Conservation (phyloP, 2,888 invertebrate genomes). For the Dexiosoma caninum region DNA sequence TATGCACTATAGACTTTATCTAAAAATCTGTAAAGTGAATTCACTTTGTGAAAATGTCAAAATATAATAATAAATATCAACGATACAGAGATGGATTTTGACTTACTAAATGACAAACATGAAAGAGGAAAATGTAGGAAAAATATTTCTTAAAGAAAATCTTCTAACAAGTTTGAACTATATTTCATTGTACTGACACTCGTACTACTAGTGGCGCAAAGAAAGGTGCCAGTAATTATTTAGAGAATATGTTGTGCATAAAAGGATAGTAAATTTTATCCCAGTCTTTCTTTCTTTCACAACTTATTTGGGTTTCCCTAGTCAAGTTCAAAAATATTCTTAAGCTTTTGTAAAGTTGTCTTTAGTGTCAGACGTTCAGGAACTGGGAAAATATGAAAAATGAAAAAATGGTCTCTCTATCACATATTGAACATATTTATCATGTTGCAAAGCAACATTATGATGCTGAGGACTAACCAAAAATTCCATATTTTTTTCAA, state of each 20-base stretch:
- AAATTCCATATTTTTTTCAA: neutral
- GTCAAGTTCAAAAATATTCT: neutral
- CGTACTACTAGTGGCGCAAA: neutral
- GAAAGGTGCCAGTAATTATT: conserved; percentile 28
- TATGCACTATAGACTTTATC: too few species aligned
- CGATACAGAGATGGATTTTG: conserved; percentile 15
- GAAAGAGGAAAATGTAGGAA: neutral
- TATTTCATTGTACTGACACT: neutral
- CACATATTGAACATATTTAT: neutral
- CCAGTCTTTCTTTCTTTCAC: too few species aligned
- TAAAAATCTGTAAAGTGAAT: conserved; percentile 18
- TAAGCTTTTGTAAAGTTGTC: conserved; percentile 1
- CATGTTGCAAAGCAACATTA: conserved; percentile 1
- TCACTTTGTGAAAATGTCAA: conserved; percentile 2
- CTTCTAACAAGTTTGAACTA: neutral
- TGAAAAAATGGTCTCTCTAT: neutral
- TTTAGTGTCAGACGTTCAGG: neutral
- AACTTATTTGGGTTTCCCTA: too few species aligned
- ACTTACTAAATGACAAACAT: neutral
- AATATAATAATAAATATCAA: neutral
- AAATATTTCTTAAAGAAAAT: neutral
- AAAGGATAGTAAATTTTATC: neutral
- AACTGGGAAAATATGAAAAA: neutral
- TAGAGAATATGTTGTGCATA: conserved; percentile 1
- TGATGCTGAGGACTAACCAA: conserved; percentile 20